These are phyloP conservation scores for Sesia apiformis DNA, from an alignment of 2,888 invertebrate genomes.

Conservation along the genomic window DNA sequence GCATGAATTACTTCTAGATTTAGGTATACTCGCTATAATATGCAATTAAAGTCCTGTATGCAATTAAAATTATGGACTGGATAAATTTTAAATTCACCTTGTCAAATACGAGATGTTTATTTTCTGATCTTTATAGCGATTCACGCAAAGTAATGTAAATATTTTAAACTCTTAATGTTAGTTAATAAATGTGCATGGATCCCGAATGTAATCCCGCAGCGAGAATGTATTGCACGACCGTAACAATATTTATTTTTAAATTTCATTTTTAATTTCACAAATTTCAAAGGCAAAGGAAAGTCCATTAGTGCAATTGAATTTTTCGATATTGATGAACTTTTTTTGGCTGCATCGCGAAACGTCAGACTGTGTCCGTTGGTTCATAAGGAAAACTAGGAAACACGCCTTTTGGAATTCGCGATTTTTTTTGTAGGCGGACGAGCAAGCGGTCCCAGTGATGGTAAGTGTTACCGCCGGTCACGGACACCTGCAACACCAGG, in stretches of 20 bases:
- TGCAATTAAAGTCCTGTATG: too few species aligned
- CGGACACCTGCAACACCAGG: too few species aligned
- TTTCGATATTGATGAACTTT: slow-evolving; percentile 36
- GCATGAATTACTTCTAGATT: too few species aligned
- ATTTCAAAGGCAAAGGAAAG: slow-evolving; percentile 45
- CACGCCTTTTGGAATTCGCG: too few species aligned
- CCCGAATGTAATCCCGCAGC: slow-evolving; percentile 68
- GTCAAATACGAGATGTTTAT: too few species aligned
- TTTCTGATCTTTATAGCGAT: background rate
- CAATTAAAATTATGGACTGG: too few species aligned
- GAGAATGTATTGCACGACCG: slow-evolving; percentile 65
- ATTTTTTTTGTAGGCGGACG: too few species aligned
- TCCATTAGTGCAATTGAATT: slow-evolving; percentile 61
- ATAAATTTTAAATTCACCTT: too few species aligned
- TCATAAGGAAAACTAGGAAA: too few species aligned
- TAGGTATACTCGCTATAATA: too few species aligned
- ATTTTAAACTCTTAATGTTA: slow-evolving; percentile 23
- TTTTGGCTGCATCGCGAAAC: slow-evolving; percentile 16
- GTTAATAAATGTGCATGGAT: slow-evolving; percentile 62
- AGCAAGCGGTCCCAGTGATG: too few species aligned
- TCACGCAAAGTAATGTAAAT: slow-evolving; percentile 11
- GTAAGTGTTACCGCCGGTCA: too few species aligned
- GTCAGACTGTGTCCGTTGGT: slow-evolving; percentile 10
- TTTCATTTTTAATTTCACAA: slow-evolving; percentile 34
- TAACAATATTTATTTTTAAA: slow-evolving; percentile 27